Percentiles rank a stretch among this genome's conserved stretches.
Conservation (phyloP, 2,888 invertebrate genomes). For the Aphodius granarius region DNA sequence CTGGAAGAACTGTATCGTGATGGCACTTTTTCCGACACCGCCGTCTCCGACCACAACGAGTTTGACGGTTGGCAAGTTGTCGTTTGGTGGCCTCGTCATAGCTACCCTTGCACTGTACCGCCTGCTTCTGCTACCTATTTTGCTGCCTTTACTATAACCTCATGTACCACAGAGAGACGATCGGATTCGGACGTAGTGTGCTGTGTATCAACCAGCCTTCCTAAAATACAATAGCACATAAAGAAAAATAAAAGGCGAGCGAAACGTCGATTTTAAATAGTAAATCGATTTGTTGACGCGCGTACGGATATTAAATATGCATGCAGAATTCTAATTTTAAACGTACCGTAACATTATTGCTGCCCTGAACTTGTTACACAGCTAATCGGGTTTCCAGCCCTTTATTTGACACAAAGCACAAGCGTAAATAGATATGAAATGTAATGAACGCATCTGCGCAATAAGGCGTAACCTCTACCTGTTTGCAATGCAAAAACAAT, state of each 20-base stretch:
- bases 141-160: conserved; percentile 31
- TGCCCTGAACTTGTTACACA: neutral
- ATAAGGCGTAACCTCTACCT: neutral
- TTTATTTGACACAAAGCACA: neutral
- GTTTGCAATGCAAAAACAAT: neutral
- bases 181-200: neutral
- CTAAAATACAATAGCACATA: conserved; percentile 25
- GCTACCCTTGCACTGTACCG: conserved; percentile 45
- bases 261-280: neutral
- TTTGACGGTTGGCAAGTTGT: conserved; percentile 77
- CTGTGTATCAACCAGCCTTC: conserved; percentile 36
- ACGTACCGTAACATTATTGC: conserved; percentile 24
- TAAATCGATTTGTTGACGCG: neutral
- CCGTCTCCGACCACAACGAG: conserved; percentile 93
- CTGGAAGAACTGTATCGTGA: conserved; percentile 96
- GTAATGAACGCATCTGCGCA: neutral
- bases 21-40: conserved; percentile 93
- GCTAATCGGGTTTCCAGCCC: neutral
- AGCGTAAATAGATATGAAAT: neutral
- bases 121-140: conserved; percentile 45
- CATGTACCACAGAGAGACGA: conserved; percentile 28
- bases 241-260: neutral
- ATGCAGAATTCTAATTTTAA: conserved; percentile 14
- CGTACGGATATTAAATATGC: neutral
- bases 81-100: conserved; percentile 72